phyloP scores from a whole-genome alignment of 2,113 vertebrate genomes.

The Ranitomeya imitator region DNA sequence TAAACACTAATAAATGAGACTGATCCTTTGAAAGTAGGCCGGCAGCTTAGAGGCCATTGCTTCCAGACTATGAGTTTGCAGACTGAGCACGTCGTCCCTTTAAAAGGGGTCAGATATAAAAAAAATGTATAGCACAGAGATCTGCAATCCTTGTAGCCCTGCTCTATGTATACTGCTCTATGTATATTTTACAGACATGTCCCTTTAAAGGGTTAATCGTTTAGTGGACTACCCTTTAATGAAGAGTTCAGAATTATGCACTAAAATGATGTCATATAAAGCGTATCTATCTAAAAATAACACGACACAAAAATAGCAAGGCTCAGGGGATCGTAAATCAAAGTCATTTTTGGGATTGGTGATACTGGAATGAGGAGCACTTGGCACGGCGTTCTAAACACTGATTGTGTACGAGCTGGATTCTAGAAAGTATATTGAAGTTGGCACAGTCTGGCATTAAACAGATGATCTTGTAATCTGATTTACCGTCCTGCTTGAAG shows the following conservation, averaged over 20 bases:
- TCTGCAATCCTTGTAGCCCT: background rate
- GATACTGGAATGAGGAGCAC: conserved; percentile 28
- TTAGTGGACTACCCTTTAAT: background rate
- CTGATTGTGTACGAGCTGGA: conserved; percentile 6
- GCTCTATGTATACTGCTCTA: conserved; percentile 19
- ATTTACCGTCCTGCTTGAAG: conserved; percentile 39
- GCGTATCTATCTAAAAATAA: conserved; percentile 20
- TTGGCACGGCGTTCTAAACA: conserved; percentile 10
- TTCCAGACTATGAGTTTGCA: background rate
- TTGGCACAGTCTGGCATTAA: conserved; percentile 26
- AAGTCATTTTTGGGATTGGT: conserved; percentile 27
- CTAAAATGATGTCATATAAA: conserved; percentile 13
- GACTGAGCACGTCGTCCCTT: conserved; percentile 16
- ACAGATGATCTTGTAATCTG: conserved; percentile 52
- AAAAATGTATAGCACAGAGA: conserved; percentile 26
- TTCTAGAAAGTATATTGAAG: conserved; percentile 29
- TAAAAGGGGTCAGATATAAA: conserved; percentile 26
- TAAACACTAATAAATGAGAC: background rate
- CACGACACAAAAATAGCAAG: background rate
- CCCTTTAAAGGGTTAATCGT: background rate
- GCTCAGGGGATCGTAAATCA: conserved; percentile 20
- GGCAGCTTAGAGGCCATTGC: background rate
- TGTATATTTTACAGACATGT: conserved; percentile 26
- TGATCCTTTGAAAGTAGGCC: conserved; percentile 13
- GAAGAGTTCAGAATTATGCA: background rate